These are phyloP conservation scores for Oreochromis aureus DNA, from an alignment of 2,113 vertebrate genomes.

Conservation along the genomic window DNA sequence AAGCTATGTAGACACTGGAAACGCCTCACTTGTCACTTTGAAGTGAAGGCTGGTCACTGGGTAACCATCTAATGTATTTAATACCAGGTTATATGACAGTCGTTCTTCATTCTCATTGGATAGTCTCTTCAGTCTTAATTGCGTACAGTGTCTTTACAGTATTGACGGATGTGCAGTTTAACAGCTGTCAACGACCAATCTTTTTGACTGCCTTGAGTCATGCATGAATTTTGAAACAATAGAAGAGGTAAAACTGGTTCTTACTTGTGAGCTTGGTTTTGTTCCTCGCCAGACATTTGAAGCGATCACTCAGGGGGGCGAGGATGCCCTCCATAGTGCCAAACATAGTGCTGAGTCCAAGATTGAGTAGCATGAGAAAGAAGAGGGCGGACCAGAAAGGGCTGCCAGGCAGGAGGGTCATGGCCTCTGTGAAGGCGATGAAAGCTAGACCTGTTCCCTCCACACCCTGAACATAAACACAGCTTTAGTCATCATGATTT, in stretches of 20 bases:
- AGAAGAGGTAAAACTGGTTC: neutral
- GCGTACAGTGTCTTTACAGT: neutral
- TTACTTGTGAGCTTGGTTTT: constrained; percentile 75
- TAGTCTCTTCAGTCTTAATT: neutral
- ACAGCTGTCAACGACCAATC: neutral
- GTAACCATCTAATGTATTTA: neutral
- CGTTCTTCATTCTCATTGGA: neutral
- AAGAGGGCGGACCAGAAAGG: constrained; percentile 80
- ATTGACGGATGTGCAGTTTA: neutral
- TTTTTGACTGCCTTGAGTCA: fast-evolving
- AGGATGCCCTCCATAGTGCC: constrained; percentile 80
- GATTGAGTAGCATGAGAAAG: constrained; percentile 79
- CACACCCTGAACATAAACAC: constrained; percentile 62
- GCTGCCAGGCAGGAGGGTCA: constrained; percentile 74
- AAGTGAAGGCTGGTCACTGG: neutral
- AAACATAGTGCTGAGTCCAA: constrained; percentile 76
- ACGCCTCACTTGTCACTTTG: neutral
- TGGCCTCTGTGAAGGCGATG: constrained; percentile 78
- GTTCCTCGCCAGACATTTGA: constrained; percentile 64
- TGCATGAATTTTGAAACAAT: neutral
- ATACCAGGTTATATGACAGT: neutral
- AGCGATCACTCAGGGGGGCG: constrained; percentile 77
- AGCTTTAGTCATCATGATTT: neutral
- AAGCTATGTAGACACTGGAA: neutral
- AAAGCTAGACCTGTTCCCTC: constrained; percentile 76